These are phyloP conservation scores for Apis florea DNA, from an alignment of 1,140 invertebrate genomes.

Conservation along the genomic window DNA sequence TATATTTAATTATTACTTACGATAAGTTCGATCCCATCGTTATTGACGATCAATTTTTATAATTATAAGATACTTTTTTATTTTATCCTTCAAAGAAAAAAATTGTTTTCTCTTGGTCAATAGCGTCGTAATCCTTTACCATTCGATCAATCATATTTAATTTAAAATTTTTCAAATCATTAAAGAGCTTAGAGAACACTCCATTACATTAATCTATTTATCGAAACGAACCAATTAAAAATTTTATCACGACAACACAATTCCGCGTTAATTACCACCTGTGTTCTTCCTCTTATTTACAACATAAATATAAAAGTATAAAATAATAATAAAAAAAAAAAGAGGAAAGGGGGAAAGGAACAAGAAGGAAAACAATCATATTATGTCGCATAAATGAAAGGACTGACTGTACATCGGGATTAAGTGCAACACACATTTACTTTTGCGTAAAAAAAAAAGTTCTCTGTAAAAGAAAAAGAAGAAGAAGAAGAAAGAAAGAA, in stretches of 20 bases:
- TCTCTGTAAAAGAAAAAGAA: conserved; percentile 20
- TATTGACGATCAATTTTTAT: not conserved
- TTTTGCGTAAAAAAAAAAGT: conserved; percentile 25
- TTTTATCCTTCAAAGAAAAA: no score
- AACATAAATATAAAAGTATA: not conserved
- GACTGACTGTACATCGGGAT: conserved; percentile 45
- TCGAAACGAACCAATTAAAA: not conserved
- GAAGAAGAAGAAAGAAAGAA: not conserved
- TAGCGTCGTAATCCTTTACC: not conserved
- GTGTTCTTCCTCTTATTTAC: not conserved
- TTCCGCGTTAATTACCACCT: not conserved
- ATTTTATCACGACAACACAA: not conserved
- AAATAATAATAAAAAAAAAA: not conserved
- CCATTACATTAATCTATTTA: conserved; percentile 23
- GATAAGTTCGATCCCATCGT: conserved; percentile 23
- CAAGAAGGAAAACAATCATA: not conserved
- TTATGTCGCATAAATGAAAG: conserved; percentile 6
- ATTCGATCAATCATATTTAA: not conserved
- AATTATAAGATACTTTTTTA: no score
- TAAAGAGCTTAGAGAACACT: conserved; percentile 25
- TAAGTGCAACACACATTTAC: conserved; percentile 50
- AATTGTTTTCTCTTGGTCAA: conserved; percentile 12
- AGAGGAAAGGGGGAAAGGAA: not conserved
- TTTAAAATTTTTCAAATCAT: not conserved
- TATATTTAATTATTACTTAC: not conserved